phyloP scores from a whole-genome alignment of 2,113 vertebrate species.

The Nibea coibor region DNA sequence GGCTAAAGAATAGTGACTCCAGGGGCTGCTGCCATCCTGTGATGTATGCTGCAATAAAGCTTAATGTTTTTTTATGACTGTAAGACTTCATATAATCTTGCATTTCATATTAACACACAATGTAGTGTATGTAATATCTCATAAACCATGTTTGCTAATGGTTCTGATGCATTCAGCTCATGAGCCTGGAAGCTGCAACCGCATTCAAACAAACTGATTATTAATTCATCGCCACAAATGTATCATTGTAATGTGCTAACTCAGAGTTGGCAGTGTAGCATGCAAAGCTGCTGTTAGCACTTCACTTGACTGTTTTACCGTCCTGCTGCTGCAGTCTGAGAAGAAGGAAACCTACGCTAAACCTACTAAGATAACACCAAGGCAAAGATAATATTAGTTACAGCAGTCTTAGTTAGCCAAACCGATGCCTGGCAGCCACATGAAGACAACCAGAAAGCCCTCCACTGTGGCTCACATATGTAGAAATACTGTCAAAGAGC shows the following conservation, averaged over 20 bases:
- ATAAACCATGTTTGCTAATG: slow-evolving; percentile 45
- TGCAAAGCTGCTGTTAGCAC: background rate
- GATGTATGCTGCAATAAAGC: slow-evolving; percentile 59
- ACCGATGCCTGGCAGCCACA: background rate
- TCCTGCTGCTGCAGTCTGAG: background rate
- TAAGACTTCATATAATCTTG: slow-evolving; percentile 29
- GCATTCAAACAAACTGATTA: slow-evolving; percentile 36
- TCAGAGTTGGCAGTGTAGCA: slow-evolving; percentile 7
- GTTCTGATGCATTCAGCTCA: background rate
- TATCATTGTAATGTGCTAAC: slow-evolving; percentile 37
- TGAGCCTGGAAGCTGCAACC: slow-evolving; percentile 39
- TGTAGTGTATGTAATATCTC: slow-evolving; percentile 26
- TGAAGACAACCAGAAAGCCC: background rate
- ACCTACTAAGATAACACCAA: background rate
- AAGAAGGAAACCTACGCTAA: background rate
- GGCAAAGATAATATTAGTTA: background rate
- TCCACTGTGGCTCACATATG: background rate
- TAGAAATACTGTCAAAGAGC: background rate
- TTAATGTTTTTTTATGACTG: slow-evolving; percentile 64
- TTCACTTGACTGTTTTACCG: background rate
- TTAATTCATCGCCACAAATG: slow-evolving; percentile 50
- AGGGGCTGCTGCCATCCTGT: slow-evolving; percentile 47
- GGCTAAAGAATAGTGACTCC: slow-evolving; percentile 29
- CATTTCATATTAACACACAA: slow-evolving; percentile 42
- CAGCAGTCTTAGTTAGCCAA: background rate